phyloP scores from a whole-genome alignment of 2,113 vertebrate genomes.

The Eulacestoma nigropectus region DNA sequence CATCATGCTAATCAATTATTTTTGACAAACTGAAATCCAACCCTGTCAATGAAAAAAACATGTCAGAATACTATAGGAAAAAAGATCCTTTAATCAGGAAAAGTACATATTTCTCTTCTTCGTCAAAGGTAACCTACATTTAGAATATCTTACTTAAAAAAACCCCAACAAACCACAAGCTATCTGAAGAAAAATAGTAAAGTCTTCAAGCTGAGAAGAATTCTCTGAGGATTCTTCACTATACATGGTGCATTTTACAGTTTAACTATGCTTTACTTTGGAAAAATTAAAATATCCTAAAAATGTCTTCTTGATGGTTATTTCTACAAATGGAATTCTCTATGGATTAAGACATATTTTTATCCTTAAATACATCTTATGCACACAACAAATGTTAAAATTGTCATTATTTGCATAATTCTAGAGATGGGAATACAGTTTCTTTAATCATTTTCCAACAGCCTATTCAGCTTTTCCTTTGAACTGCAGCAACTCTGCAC shows the following conservation, averaged over 20 bases:
- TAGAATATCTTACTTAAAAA: not conserved
- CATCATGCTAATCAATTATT: not conserved
- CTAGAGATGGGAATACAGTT: not conserved
- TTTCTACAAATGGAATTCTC: not conserved
- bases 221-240: not conserved
- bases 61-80: not conserved
- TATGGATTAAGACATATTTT: constrained; percentile 9
- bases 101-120: not conserved
- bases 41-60: not conserved
- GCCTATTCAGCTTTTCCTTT: constrained; percentile 18
- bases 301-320: not conserved
- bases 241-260: not conserved
- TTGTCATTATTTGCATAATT: constrained; percentile 23
- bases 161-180: fast-evolving
- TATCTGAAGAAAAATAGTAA: not conserved
- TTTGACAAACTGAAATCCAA: not conserved
- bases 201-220: not conserved
- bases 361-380: constrained; percentile 1
- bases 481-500: not conserved
- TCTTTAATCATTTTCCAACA: constrained; percentile 31
- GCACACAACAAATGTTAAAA: not conserved
- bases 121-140: not conserved
- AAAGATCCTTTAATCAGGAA: not conserved
- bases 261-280: not conserved
- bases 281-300: not conserved